These are phyloP conservation scores for Cantharis flavilabris DNA, from an alignment of 2,888 invertebrate genomes.

Conservation along the genomic window DNA sequence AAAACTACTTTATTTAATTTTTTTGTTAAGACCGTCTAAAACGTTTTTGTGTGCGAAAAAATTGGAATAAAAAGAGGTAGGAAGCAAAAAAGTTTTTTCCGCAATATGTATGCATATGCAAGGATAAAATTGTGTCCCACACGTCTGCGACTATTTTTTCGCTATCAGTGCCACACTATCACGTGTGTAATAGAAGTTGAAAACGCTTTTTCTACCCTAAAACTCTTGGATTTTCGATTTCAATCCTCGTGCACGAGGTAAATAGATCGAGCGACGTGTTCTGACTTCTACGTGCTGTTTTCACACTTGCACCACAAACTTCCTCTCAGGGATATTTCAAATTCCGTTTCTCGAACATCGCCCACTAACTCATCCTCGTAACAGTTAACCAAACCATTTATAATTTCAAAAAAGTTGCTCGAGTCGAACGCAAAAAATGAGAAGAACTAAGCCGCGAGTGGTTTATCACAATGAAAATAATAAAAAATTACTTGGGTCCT, in stretches of 20 bases:
- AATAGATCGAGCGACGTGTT: constrained; percentile 49
- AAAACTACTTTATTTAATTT: neutral
- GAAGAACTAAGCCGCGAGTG: neutral
- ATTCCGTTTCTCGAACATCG: constrained; percentile 7
- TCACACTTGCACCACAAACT: constrained; percentile 28
- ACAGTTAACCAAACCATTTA: neutral
- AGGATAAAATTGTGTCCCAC: constrained; percentile 35
- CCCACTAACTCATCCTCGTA: neutral
- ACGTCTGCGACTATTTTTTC: constrained; percentile 42
- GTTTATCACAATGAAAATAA: neutral
- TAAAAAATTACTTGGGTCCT: neutral
- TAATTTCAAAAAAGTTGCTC: neutral
- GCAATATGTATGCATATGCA: constrained; percentile 45
- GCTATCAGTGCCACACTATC: constrained; percentile 39
- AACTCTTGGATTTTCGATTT: constrained; percentile 47
- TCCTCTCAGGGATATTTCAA: constrained; percentile 14
- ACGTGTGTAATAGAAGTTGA: constrained; percentile 36
- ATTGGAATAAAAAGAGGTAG: neutral
- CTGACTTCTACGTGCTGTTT: constrained; percentile 32
- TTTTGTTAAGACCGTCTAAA: neutral
- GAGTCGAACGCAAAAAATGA: neutral
- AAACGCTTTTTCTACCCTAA: constrained; percentile 36
- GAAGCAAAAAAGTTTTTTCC: constrained; percentile 19
- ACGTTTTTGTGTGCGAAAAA: neutral
- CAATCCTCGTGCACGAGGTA: constrained; percentile 48